Conservation (phyloP, 2,888 invertebrate genomes). For the Ochropleura leucogaster region DNA sequence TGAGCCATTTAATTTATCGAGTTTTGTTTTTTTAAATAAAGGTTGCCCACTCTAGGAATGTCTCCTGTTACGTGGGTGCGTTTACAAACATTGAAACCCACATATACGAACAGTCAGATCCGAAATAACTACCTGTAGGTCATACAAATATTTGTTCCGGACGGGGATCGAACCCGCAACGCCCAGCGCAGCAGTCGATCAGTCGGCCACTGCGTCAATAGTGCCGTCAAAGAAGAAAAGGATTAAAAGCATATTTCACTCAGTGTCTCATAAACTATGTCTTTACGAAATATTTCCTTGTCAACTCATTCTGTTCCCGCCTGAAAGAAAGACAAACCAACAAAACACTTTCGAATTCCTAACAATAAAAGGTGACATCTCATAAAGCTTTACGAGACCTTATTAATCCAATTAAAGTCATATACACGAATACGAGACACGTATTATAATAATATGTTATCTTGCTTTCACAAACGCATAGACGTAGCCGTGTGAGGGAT, state of each 20-base stretch:
- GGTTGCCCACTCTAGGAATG: too few species aligned
- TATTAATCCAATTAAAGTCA: conserved; percentile 48
- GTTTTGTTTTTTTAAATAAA: too few species aligned
- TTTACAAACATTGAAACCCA: too few species aligned
- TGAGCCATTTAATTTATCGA: not conserved
- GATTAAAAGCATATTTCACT: not conserved
- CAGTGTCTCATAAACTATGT: not conserved
- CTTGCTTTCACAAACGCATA: conserved; percentile 56
- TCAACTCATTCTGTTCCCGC: not conserved
- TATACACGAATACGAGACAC: conserved; percentile 15
- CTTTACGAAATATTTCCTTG: not conserved
- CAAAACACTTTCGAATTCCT: not conserved
- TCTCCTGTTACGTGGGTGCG: too few species aligned
- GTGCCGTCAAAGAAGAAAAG: too few species aligned
- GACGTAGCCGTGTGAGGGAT: conserved; percentile 5
- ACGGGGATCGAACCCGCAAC: too few species aligned
- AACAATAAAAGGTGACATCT: not conserved
- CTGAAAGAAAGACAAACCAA: conserved; percentile 2
- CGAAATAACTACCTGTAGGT: too few species aligned
- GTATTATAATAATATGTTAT: conserved; percentile 43
- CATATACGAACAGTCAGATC: too few species aligned
- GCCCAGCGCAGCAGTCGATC: too few species aligned
- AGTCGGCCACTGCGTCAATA: too few species aligned
- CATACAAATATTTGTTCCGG: too few species aligned
- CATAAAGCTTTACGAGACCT: conserved; percentile 11